Base-by-base conservation (phyloP, 2,888 invertebrate species). In the Drosophila buzzatii region DNA sequence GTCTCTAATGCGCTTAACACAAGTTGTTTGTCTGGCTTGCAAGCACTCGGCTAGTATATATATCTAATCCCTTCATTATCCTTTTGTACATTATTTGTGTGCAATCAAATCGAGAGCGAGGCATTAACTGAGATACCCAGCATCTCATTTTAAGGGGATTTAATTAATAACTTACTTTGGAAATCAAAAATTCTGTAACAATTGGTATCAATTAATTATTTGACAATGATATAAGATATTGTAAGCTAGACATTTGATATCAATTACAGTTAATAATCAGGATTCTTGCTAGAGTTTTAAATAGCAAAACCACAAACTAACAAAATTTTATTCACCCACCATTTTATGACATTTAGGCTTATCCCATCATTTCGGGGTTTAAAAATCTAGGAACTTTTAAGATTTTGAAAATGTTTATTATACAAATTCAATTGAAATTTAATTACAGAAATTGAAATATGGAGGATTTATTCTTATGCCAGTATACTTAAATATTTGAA, bases 1-100 rank as follows among this genome's bases (percentile, higher is more conserved):
- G 49, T 63, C 31, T 39, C 63, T 52, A 64, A 73, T 77, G 67
- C 75, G 62, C 73, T 68, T 78, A 68, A 55, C 41, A 44, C 20
- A 58, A 61, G 61, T 51, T 58, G 57, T 64, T 59, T 66, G 57
- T 16, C 57, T 51, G 37, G 44, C 33, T 60, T 31, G 12, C 23
- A 23, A 37, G 41, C 23, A 16, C 31, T 53, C 12, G 39, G 35
- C 16, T 33, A 35, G 39, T 23, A 23, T 31, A 33, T 18, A 16
- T 44, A 41, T n/a, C 39, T 33, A 59, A 73, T 45, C 44, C 49
- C 27, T 64, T 27, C 16, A 49, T 56, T 56, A 49, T 49, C 49
- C 18, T 55, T 7, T 35, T 53, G 16, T 23, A 16, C n/a, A 35
- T 58, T 45, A 39, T 66, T 44, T n/a, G 67, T 52, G 67, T n/a